Evolutionary conservation across 1,140 invertebrate genomes (phyloP).

Genomic region (Drosophila ironensis): DNA sequence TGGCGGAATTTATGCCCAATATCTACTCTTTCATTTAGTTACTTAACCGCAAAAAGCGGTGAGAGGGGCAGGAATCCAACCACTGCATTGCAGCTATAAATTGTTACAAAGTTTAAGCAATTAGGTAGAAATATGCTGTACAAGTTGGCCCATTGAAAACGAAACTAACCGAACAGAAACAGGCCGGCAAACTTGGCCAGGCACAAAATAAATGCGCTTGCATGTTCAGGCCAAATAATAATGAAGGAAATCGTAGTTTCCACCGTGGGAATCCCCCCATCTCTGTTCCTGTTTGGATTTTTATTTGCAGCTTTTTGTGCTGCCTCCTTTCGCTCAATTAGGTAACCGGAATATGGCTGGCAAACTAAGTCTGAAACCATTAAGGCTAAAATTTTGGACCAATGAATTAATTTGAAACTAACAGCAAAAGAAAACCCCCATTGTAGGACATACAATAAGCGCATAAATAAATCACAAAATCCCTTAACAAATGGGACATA

Average conservation of each 20-base stretch:
- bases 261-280: neutral
- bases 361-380: constrained; percentile 8
- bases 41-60: constrained; percentile 19
- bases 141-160: constrained; percentile 40
- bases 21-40: constrained; percentile 58
- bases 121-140: constrained; percentile 72
- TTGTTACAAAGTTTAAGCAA: constrained; percentile 74
- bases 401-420: neutral
- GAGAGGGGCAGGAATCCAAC: constrained; percentile 14
- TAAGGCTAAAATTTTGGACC: too few relatives aligned
- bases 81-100: constrained; percentile 77
- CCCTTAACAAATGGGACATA: constrained; percentile 18
- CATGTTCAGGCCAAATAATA: constrained; percentile 72
- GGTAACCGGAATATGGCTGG: constrained; percentile 16
- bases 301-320: neutral
- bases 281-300: neutral
- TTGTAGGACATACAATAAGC: neutral
- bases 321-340: constrained; percentile 8
- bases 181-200: constrained; percentile 41
- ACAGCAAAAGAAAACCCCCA: neutral
- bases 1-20: constrained; percentile 47
- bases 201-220: constrained; percentile 70
- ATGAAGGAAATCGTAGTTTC: constrained; percentile 54
- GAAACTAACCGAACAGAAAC: constrained; percentile 25
- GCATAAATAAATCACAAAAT: constrained; percentile 28